Evolutionary conservation across 2,797 vertebrate species (phyloP), one percentile per base, ranked within the genome.

Genomic region (Myotis myotis): DNA sequence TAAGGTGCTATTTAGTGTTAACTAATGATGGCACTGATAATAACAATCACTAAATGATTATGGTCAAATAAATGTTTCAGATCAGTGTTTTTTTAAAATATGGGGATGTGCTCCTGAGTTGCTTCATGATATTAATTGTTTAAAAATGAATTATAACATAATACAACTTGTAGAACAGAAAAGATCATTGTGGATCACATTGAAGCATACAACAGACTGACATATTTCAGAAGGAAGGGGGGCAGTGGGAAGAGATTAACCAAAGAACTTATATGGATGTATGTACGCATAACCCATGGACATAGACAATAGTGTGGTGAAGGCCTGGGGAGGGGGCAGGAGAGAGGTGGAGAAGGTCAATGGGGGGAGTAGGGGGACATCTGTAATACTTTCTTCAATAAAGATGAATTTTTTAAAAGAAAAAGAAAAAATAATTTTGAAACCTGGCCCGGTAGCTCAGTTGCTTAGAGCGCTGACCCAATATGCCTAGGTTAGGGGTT

Each of bases 71-170:
- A 72, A 28, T 82, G 25, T 87, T 91, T 84, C 78, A 83, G 28
- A 49, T 93, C 8, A 62, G 30, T 44, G 82, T 64, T 96, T 87
- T 87, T 72, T 38, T 10, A 68, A 89, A 90, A 78, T 71, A 33
- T 25, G 38, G 28, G 49, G 11, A 53, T 3, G 12, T 68, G 9
- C 33, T 83, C 49, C 41, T 87, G 33, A 79, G 15, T 47, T 84
- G 78, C 16, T 36, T 71, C 30, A 57, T 2, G 17, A 55, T 82
- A 76, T 47, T 25, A 41, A 30, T 49, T 64, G 51, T 49, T 80
- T 70, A 70, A 89, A 84, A 78, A 53, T 81, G 16, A 81, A 64
- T 33, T 60, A 49, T n/a, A 70, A 70, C 60, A 55, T 38, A 62
- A 70, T 71, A 60, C 9, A 47, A 62, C 15, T 68, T 74, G 36